Evolutionary conservation across 2,113 vertebrate genomes (phyloP).

Genomic region (Chloropsis cyanopogon): DNA sequence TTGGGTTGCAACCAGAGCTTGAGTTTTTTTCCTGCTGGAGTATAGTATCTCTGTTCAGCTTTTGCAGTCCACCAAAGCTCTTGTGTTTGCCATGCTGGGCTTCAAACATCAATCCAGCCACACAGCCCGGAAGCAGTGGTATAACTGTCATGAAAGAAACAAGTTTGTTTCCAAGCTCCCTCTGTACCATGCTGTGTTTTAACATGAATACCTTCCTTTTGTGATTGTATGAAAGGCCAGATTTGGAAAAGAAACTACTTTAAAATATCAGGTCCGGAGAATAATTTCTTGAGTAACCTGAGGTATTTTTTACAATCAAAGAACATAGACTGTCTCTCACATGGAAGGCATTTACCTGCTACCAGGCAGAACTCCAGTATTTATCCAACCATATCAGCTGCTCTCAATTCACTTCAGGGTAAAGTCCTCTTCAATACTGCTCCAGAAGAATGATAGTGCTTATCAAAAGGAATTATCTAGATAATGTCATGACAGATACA

Average conservation of each 20-base stretch:
- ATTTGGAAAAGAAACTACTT: not conserved
- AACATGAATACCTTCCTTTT: not conserved
- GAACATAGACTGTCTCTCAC: not conserved
- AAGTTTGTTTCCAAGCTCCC: not conserved
- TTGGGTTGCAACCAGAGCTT: not conserved
- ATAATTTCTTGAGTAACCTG: not conserved
- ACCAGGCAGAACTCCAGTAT: not conserved
- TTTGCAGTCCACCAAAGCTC: not conserved
- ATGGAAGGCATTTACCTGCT: not conserved
- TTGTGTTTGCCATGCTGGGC: not conserved
- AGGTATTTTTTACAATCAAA: not conserved
- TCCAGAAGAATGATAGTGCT: constrained; percentile 40
- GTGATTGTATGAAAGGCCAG: not conserved
- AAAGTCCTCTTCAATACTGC: constrained; percentile 14
- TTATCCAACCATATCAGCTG: constrained; percentile 17
- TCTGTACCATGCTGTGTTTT: not conserved
- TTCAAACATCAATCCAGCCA: not conserved
- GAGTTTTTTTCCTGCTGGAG: not conserved
- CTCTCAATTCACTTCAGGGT: constrained; percentile 22
- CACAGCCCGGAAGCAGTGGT: not conserved
- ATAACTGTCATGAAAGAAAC: not conserved
- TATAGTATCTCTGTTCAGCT: not conserved
- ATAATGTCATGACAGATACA: constrained; percentile 42
- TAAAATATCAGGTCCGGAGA: not conserved
- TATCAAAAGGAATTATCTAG: constrained; percentile 63